Evolutionary conservation across 2,888 invertebrate species (phyloP).

Genomic region (Nesidiocoris tenuis): DNA sequence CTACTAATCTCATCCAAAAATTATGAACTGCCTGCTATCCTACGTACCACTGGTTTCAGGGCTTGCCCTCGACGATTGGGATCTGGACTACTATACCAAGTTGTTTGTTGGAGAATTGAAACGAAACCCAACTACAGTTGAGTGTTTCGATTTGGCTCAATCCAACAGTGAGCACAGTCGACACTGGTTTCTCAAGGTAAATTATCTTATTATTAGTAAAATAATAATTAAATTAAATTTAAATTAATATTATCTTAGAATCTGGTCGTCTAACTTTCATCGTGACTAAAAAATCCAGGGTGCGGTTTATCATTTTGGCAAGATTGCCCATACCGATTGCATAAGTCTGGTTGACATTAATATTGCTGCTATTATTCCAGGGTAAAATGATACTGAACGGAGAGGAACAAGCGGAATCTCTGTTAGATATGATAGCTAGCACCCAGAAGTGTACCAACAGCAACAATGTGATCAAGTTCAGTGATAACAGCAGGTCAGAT

Average conservation of each 20-base stretch:
- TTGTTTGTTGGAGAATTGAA: slow-evolving; percentile 78
- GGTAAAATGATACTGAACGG: slow-evolving; percentile 85
- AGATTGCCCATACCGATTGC: too few species aligned
- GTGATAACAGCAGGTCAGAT: slow-evolving; percentile 87
- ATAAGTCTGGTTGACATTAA: too few species aligned
- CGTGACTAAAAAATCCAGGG: too few species aligned
- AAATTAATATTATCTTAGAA: too few species aligned
- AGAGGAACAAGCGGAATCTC: slow-evolving; percentile 70
- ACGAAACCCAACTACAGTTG: slow-evolving; percentile 94
- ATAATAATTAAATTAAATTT: neutral
- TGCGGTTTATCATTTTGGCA: too few species aligned
- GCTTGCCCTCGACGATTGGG: slow-evolving; percentile 90
- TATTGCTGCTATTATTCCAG: slow-evolving; percentile 53
- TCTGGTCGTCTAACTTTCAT: too few species aligned
- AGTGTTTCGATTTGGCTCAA: slow-evolving; percentile 96
- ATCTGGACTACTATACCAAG: slow-evolving; percentile 84
- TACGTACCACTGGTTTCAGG: too few species aligned
- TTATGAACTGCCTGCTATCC: too few species aligned
- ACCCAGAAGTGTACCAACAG: slow-evolving; percentile 82
- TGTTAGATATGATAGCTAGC: slow-evolving; percentile 89
- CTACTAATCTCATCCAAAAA: too few species aligned
- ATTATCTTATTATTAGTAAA: neutral
- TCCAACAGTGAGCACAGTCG: slow-evolving; percentile 97
- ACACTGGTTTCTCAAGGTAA: slow-evolving; percentile 94
- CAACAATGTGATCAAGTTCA: slow-evolving; percentile 96